Percentiles rank a stretch among this genome's conserved stretches.
These are phyloP conservation scores for Taxidea taxus DNA, from an alignment of 2,113 vertebrate genomes.

Conservation along the genomic window DNA sequence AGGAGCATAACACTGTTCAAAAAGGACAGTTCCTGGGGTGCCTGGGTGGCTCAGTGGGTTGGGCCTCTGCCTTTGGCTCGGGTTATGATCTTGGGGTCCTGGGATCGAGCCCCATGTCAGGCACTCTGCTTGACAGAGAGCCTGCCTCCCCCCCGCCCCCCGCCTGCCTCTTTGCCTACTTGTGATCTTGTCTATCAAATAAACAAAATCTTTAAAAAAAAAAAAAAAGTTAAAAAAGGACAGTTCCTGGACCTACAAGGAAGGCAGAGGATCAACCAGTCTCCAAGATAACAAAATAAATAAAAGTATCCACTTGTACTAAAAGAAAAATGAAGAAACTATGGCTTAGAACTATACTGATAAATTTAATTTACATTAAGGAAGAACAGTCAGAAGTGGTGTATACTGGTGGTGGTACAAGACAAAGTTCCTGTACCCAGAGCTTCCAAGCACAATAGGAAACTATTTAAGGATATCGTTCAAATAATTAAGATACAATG, in stretches of 20 bases:
- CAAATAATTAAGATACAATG: background rate
- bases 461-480: background rate
- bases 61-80: too few relatives aligned
- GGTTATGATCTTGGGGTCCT: too few relatives aligned
- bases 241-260: background rate
- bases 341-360: background rate
- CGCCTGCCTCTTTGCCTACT: too few relatives aligned
- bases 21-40: too few relatives aligned
- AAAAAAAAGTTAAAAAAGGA: too few relatives aligned
- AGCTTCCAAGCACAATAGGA: background rate
- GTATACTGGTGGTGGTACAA: background rate
- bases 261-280: background rate
- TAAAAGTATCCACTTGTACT: background rate
- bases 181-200: too few relatives aligned
- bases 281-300: slow-evolving; percentile 9
- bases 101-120: too few relatives aligned
- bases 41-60: too few relatives aligned
- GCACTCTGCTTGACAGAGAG: too few relatives aligned
- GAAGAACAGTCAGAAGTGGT: background rate
- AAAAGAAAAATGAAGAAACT: background rate
- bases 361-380: background rate
- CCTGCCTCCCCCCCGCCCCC: too few relatives aligned
- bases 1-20: background rate
- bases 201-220: too few relatives aligned
- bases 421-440: background rate